These are phyloP conservation scores for Acanthisitta chloris DNA, from an alignment of 2,113 vertebrate species.

Conservation along the genomic window DNA sequence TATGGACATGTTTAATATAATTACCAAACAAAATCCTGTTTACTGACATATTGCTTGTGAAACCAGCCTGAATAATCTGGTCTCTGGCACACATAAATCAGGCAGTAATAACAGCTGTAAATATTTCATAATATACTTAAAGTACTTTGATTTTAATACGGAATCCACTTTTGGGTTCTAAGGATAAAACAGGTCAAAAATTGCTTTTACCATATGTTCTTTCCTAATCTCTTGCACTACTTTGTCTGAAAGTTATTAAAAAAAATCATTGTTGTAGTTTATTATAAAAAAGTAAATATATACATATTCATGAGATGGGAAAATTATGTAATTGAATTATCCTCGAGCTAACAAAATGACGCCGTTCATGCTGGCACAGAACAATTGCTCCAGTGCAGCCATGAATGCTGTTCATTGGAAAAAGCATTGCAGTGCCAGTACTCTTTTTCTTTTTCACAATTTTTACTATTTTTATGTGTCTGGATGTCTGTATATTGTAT, in stretches of 20 bases:
- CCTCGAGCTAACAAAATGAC: not conserved
- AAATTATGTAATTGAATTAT: constrained; percentile 54
- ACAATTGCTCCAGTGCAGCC: not conserved
- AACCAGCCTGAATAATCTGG: constrained; percentile 65
- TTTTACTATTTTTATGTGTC: not conserved
- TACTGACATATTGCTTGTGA: constrained; percentile 62
- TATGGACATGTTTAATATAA: constrained; percentile 59
- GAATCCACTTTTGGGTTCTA: constrained; percentile 54
- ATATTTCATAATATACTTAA: constrained; percentile 64
- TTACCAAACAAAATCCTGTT: constrained; percentile 70
- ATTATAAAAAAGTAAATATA: constrained; percentile 1
- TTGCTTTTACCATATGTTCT: constrained; percentile 45
- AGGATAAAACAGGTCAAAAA: constrained; percentile 50
- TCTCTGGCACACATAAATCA: constrained; percentile 61
- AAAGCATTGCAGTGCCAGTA: not conserved
- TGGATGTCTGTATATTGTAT: not conserved
- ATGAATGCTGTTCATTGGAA: not conserved
- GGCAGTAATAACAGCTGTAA: constrained; percentile 70
- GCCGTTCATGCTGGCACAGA: not conserved
- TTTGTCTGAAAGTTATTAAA: constrained; percentile 38
- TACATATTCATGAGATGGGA: not conserved
- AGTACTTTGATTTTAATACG: constrained; percentile 67
- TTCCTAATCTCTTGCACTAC: constrained; percentile 27
- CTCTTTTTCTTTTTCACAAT: not conserved
- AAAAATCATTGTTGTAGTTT: constrained; percentile 20